Evolutionary conservation across 2,113 vertebrate genomes (phyloP), one percentile per base, ranked within the genome.

Genomic region (Oncorhynchus mykiss): DNA sequence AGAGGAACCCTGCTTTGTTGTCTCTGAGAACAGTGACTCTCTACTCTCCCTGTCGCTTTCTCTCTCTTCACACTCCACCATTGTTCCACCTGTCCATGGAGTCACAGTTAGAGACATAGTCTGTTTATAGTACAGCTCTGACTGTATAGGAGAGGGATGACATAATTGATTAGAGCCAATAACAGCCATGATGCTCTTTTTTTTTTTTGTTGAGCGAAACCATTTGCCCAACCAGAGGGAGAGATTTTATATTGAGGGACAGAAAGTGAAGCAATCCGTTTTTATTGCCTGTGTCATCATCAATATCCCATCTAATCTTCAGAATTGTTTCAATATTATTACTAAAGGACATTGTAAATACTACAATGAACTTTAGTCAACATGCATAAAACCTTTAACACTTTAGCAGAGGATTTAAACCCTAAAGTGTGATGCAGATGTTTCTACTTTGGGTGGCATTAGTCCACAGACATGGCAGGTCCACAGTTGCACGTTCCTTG

Each of bases 171-270:
- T 62, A 24, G 51, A 24, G 74, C 85, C 88, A 88, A 85, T 86
- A 80, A 2, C 2, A 24, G 62, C 60, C 80, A 18, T 2, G 16
- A 54, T 18, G 51, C 14, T 54, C 39, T 54, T 54, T 71, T 31
- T 31, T 27, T 64, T 80, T 86, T 84, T 84, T 84, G 85, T 85
- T 84, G 78, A 82, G 83, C 59, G 24, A 67, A 79, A 65, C 65
- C 72, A 31, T 3, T 70, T 8, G 72, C 45, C 54, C 0, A 49
- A 4, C 48, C 76, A 72, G 62, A 71, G 48, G 76, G 70, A 29
- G 34, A 76, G 60, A 29, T 51, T 51, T 25, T 51, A 51, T 51
- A 71, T 13, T 31, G 13, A 67, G 5, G 29, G 27, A 67, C 14
- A 67, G 66, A 29, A 67, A 16, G 6, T 34, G 11, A 29, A 67